A percentile compares a stretch with the other conserved stretches of the same genome.
These are phyloP conservation scores for Ophioninae sp. DNA, from an alignment of 2,888 invertebrate genomes.

Conservation along the genomic window DNA sequence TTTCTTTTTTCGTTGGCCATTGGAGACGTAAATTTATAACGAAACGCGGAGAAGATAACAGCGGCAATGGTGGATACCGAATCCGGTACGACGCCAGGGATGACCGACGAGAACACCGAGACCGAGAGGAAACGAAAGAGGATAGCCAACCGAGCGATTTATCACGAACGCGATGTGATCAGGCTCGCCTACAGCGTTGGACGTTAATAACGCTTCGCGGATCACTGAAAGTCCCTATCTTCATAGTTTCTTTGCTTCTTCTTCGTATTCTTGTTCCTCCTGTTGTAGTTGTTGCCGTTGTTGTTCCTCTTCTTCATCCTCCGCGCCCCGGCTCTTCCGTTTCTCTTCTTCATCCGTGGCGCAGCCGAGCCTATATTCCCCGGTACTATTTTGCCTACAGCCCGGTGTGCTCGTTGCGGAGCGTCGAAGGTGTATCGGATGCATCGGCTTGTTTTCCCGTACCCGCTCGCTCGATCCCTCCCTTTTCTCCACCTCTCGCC, in stretches of 20 bases:
- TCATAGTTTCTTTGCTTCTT: slow-evolving; percentile 63
- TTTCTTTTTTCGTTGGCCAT: slow-evolving; percentile 66
- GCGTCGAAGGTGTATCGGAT: slow-evolving; percentile 42
- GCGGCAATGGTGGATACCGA: slow-evolving; percentile 60
- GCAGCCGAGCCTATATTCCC: slow-evolving; percentile 28
- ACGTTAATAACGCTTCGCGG: slow-evolving; percentile 79
- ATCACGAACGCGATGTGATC: slow-evolving; percentile 78
- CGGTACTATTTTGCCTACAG: slow-evolving; percentile 55
- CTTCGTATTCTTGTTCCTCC: slow-evolving; percentile 47
- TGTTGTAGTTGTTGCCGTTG: slow-evolving; percentile 58
- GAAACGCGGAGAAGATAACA: slow-evolving; percentile 76
- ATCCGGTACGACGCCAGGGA: slow-evolving; percentile 50
- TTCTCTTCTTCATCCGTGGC: slow-evolving; percentile 46
- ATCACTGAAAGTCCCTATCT: slow-evolving; percentile 71
- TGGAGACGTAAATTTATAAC: slow-evolving; percentile 75
- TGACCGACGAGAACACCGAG: slow-evolving; percentile 52
- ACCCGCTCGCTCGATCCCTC: slow-evolving; percentile 45
- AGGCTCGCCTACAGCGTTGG: slow-evolving; percentile 77
- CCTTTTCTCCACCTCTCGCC: slow-evolving; percentile 53
- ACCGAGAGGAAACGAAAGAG: slow-evolving; percentile 49
- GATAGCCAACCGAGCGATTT: slow-evolving; percentile 75
- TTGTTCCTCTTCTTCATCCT: slow-evolving; percentile 62
- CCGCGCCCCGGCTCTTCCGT: slow-evolving; percentile 39
- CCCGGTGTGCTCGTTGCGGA: slow-evolving; percentile 34
- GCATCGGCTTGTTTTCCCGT: slow-evolving; percentile 42